These are phyloP conservation scores for Micropoecilia bifurca DNA, from an alignment of 2,797 vertebrate species.

Conservation along the genomic window DNA sequence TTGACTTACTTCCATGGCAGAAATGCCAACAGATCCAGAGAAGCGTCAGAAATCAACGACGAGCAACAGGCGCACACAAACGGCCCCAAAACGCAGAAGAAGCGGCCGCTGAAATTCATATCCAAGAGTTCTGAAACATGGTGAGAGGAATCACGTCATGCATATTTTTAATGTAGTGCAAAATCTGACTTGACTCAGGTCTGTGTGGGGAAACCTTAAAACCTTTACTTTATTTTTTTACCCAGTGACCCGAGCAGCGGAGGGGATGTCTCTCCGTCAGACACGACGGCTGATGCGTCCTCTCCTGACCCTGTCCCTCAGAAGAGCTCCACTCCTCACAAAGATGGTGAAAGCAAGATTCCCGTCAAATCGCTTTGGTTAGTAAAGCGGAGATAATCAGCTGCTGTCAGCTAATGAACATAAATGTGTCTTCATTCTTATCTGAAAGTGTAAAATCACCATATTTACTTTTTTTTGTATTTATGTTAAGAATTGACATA, in stretches of 20 bases:
- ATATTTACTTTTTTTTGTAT: not conserved
- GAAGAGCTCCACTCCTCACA: constrained; percentile 68
- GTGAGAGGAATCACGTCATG: constrained; percentile 32
- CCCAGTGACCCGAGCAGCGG: constrained; percentile 35
- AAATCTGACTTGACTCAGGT: not conserved
- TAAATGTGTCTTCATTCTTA: not conserved
- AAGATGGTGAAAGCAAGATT: not conserved
- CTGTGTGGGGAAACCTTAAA: not conserved
- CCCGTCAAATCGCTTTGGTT: constrained; percentile 46
- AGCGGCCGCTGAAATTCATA: not conserved
- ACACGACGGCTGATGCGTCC: constrained; percentile 18
- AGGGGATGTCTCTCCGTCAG: not conserved
- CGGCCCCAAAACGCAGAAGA: not conserved
- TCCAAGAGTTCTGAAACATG: not conserved
- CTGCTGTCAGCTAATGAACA: not conserved
- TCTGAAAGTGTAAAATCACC: not conserved
- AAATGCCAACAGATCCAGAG: not conserved
- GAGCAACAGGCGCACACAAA: constrained; percentile 9
- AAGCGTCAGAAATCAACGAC: constrained; percentile 12
- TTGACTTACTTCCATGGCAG: constrained; percentile 18
- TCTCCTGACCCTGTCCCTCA: not conserved
- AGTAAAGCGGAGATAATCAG: constrained; percentile 9
- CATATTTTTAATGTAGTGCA: not conserved
- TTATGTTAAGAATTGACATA: no score
- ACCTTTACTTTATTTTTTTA: not conserved